Evolutionary conservation across 1,140 invertebrate genomes (phyloP).

Genomic region (Aphis gossypii): DNA sequence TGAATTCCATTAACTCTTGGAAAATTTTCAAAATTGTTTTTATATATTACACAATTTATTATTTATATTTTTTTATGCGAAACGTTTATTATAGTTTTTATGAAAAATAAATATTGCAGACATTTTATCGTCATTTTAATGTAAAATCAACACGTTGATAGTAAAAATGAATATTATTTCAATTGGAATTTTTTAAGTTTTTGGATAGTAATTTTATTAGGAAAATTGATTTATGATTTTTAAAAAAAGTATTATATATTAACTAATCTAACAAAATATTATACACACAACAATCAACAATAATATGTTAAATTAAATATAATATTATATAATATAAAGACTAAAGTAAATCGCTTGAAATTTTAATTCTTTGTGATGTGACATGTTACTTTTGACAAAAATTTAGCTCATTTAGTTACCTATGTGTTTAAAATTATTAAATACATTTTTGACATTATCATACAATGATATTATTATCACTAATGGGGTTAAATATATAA

Average conservation of each 20-base stretch:
- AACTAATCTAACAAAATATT: not conserved
- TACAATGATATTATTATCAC: not conserved
- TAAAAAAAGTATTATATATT: not conserved
- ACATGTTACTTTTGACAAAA: not conserved
- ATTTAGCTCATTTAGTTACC: not conserved
- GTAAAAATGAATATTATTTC: not conserved
- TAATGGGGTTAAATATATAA: not conserved
- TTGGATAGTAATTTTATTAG: not conserved
- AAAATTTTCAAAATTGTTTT: constrained; percentile 29
- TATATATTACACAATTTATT: constrained; percentile 5
- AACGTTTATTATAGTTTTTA: not conserved
- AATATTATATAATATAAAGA: too few relatives aligned
- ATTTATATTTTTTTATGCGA: not conserved
- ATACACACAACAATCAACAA: not conserved
- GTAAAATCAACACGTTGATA: not conserved
- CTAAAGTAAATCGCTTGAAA: not conserved
- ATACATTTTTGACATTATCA: not conserved
- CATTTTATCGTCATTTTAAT: not conserved
- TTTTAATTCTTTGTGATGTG: not conserved
- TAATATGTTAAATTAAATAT: too few relatives aligned
- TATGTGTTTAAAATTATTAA: not conserved
- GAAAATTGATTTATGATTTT: too few relatives aligned
- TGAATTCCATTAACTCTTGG: constrained; percentile 42
- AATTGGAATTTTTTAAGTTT: not conserved
- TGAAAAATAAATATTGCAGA: not conserved